A percentile compares a stretch with the other conserved stretches of the same genome.
Conservation (phyloP, 2,113 vertebrate species). For the Eurystomus gularis region DNA sequence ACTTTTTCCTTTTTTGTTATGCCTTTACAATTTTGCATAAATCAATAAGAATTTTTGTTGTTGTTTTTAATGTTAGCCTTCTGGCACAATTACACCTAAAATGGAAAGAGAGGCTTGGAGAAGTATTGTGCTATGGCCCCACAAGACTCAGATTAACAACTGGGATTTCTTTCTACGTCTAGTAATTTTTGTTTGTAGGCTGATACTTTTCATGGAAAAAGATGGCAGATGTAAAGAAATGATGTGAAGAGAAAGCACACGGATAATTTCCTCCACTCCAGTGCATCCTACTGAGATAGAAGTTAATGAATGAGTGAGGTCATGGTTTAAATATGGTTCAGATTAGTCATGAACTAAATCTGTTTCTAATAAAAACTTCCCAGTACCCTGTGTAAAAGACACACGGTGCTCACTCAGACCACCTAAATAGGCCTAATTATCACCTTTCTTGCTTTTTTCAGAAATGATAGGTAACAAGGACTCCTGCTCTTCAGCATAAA, state of each 20-base stretch:
- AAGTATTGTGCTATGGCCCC: background rate
- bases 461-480: background rate
- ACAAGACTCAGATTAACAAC: background rate
- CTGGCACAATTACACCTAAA: background rate
- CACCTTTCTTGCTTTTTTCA: background rate
- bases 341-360: slow-evolving; percentile 32
- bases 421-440: background rate
- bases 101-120: background rate
- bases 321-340: background rate
- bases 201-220: background rate
- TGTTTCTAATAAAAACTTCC: background rate
- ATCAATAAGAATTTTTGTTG: background rate
- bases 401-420: background rate
- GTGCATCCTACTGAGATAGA: background rate
- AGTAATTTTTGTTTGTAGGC: background rate
- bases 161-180: background rate
- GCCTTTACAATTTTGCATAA: background rate
- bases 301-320: slow-evolving; percentile 17
- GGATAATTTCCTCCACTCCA: background rate
- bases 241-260: background rate
- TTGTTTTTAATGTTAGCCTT: background rate
- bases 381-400: background rate
- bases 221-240: background rate
- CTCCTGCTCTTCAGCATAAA: background rate
- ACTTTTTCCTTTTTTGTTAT: background rate